These are phyloP conservation scores for Triops cancriformis DNA, from an alignment of 1,140 invertebrate species.

Conservation along the genomic window DNA sequence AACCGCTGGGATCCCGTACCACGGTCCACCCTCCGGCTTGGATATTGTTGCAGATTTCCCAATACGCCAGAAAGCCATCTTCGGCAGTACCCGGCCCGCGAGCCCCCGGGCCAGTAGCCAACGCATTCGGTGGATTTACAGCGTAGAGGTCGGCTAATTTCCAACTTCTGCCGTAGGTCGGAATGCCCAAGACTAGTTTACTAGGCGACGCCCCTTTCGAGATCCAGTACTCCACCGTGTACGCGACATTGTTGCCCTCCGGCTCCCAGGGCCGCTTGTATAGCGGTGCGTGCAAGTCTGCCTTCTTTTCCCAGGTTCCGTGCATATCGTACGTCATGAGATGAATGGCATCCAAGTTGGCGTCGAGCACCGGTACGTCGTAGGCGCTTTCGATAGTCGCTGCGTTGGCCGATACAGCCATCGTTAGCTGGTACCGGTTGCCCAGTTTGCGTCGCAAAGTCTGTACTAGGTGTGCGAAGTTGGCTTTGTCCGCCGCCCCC, in stretches of 20 bases:
- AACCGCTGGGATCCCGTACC: conserved; percentile 5
- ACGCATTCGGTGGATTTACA: conserved; percentile 18
- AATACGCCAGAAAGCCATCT: conserved; percentile 31
- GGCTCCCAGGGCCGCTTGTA: conserved; percentile 14
- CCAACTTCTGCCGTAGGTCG: conserved; percentile 21
- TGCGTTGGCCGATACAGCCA: neutral
- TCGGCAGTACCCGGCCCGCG: conserved; percentile 27
- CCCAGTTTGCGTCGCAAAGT: neutral
- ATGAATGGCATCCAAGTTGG: conserved; percentile 35
- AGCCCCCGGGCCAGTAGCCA: conserved; percentile 25
- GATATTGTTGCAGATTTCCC: conserved; percentile 31
- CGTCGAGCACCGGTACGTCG: conserved; percentile 32
- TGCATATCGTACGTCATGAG: conserved; percentile 36
- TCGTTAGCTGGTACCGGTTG: neutral
- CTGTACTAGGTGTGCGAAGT: neutral
- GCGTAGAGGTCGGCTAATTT: neutral
- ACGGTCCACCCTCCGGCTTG: conserved; percentile 28
- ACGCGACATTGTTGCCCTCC: conserved; percentile 18
- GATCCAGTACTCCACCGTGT: neutral
- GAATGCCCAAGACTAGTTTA: conserved; percentile 26
- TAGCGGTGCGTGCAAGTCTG: conserved; percentile 34
- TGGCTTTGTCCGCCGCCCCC: neutral
- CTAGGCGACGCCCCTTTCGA: conserved; percentile 11
- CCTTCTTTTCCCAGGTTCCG: conserved; percentile 31
- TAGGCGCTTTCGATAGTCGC: conserved; percentile 31